phyloP scores from a whole-genome alignment of 2,888 invertebrate species.

The Shargacucullia verbasci region DNA sequence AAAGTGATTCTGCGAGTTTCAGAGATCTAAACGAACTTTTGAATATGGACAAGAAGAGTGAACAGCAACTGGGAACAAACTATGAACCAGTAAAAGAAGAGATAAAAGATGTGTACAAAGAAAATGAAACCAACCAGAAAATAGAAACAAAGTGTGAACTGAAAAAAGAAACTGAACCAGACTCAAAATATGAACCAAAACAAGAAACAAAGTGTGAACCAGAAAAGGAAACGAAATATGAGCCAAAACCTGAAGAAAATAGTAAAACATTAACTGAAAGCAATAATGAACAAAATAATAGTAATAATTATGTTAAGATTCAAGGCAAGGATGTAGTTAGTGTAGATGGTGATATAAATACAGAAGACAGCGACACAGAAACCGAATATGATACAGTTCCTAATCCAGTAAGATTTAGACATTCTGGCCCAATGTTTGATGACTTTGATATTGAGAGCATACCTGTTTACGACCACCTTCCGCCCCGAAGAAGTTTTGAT shows the following conservation, averaged over 20 bases:
- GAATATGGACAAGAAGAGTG: slow-evolving; percentile 32
- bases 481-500: slow-evolving; percentile 24
- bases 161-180: slow-evolving; percentile 6
- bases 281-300: not conserved
- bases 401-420: slow-evolving; percentile 11
- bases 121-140: not conserved
- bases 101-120: slow-evolving; percentile 4
- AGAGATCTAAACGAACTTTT: slow-evolving; percentile 60
- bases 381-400: slow-evolving; percentile 53
- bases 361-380: slow-evolving; percentile 18
- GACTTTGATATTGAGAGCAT: slow-evolving; percentile 8
- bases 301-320: slow-evolving; percentile 9
- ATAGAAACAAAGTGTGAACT: not conserved
- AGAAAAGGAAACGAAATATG: not conserved
- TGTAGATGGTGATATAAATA: slow-evolving; percentile 8
- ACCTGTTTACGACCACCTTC: slow-evolving; percentile 41
- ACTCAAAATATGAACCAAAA: not conserved
- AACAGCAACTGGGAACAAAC: slow-evolving; percentile 18
- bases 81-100: slow-evolving; percentile 6
- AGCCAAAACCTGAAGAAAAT: not conserved
- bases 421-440: not conserved
- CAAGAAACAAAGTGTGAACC: not conserved
- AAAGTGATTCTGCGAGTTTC: slow-evolving; percentile 55
- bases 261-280: slow-evolving; percentile 7
- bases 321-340: slow-evolving; percentile 8